Evolutionary conservation across 2,113 vertebrate genomes (phyloP), one percentile per base, ranked within the genome.

Genomic region (Lepisosteus oculatus): DNA sequence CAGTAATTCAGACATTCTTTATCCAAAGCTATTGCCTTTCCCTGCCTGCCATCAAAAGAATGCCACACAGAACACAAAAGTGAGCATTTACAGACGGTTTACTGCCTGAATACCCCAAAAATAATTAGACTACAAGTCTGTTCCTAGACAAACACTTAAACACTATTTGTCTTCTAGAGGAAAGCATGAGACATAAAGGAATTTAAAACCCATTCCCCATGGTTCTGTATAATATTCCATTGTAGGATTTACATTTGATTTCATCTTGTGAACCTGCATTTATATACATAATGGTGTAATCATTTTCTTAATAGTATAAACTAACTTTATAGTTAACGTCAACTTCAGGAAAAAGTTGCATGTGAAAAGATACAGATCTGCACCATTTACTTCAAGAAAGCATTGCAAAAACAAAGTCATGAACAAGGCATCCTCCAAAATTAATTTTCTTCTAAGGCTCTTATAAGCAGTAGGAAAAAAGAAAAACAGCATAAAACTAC

Each of bases 91-190:
- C 14, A 66, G 64, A 47, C 64, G n/a, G 45, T 66, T 66, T 66
- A 66, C 14, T 45, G 64, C 64, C 64, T 9, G 14, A 66, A 66
- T 66, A 66, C 64, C 64, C 43, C 3, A 66, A 66, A 44, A 66
- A 66, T 66, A 47, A 47, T 66, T 47, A 66, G 61, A 63, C 14
- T 7, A 66, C 14, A 12, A 47, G 43, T 42, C 64, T 66, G 43
- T 66, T 45, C 44, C 64, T 66, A 13, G 45, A 15, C 64, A 66
- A 66, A 66, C 64, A n/a, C 43, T 66, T 66, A n/a, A 65, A n/a
- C 43, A n/a, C 11, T 66, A 66, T 66, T 66, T 66, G 43, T 66
- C 45, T 65, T 66, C 64, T 45, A 29, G 42, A 47, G 45, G 43
- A 66, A 66, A 44, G 13, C 64, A 65, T 43, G 63, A 65, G 14